phyloP scores from a whole-genome alignment of 2,888 invertebrate species.

The Cephus runcator region DNA sequence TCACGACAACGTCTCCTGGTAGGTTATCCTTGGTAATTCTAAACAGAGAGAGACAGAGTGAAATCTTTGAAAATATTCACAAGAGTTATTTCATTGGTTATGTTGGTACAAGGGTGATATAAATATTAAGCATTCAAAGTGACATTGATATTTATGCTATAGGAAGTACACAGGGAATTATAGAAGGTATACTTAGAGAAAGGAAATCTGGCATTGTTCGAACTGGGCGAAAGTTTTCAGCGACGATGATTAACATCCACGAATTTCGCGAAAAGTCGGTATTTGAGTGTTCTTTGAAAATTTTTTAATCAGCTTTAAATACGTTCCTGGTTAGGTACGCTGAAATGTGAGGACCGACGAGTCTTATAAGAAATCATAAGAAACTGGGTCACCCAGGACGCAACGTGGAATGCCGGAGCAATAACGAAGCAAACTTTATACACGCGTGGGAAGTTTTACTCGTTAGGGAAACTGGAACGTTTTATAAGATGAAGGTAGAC shows the following conservation, averaged over 20 bases:
- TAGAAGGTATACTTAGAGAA: background rate
- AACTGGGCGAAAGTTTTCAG: background rate
- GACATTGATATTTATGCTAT: background rate
- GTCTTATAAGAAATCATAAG: background rate
- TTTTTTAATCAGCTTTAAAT: background rate
- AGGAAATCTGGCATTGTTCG: background rate
- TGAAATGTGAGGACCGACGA: background rate
- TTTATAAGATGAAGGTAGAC: background rate
- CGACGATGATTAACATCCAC: background rate
- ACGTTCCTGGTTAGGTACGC: background rate
- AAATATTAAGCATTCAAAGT: background rate
- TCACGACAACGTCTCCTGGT: background rate
- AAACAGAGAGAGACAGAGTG: background rate
- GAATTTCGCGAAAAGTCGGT: background rate
- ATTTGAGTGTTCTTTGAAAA: background rate
- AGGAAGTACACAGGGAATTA: background rate
- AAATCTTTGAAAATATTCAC: background rate
- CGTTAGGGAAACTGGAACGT: background rate
- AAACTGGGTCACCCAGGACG: background rate
- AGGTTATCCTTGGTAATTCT: constrained; percentile 8
- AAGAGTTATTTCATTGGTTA: background rate
- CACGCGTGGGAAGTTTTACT: background rate
- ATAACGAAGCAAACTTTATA: background rate
- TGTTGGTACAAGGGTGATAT: background rate
- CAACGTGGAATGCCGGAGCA: background rate